phyloP scores from a whole-genome alignment of 2,888 invertebrate species.

The Tiphia femorata region DNA sequence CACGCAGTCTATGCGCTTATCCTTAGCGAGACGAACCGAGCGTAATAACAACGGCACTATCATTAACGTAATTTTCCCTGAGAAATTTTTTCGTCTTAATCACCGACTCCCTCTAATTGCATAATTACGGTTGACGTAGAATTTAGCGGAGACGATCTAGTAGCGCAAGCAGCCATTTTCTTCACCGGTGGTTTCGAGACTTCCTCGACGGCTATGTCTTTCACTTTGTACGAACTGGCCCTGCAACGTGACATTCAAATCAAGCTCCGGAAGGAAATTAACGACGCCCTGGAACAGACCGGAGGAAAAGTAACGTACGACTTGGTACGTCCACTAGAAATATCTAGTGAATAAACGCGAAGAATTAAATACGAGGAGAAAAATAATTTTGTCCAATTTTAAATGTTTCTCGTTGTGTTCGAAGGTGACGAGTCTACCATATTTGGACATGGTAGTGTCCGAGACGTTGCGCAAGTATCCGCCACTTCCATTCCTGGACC shows the following conservation, averaged over 20 bases:
- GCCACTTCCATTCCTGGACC: slow-evolving; percentile 52
- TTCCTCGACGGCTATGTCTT: slow-evolving; percentile 48
- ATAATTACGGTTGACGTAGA: too few species aligned
- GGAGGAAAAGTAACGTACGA: slow-evolving; percentile 55
- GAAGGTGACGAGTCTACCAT: slow-evolving; percentile 26
- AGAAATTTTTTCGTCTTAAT: too few species aligned
- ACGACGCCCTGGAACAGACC: slow-evolving; percentile 29
- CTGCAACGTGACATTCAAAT: slow-evolving; percentile 46
- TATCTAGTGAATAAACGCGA: neutral
- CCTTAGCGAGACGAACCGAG: too few species aligned
- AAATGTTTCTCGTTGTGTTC: too few species aligned
- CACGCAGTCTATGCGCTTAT: too few species aligned
- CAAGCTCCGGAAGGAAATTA: slow-evolving; percentile 47
- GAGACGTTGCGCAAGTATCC: slow-evolving; percentile 67
- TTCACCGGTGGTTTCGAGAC: slow-evolving; percentile 61
- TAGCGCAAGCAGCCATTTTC: slow-evolving; percentile 54
- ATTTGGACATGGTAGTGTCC: slow-evolving; percentile 51
- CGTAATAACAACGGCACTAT: too few species aligned
- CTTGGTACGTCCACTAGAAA: slow-evolving; percentile 35
- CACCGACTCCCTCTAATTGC: too few species aligned
- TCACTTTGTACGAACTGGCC: slow-evolving; percentile 53
- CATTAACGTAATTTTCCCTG: too few species aligned
- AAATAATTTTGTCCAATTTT: too few species aligned
- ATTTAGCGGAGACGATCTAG: slow-evolving; percentile 54
- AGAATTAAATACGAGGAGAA: too few species aligned